Evolutionary conservation across 2,797 vertebrate genomes (phyloP), one percentile per base, ranked within the genome.

Genomic region (Carcharodon carcharias): DNA sequence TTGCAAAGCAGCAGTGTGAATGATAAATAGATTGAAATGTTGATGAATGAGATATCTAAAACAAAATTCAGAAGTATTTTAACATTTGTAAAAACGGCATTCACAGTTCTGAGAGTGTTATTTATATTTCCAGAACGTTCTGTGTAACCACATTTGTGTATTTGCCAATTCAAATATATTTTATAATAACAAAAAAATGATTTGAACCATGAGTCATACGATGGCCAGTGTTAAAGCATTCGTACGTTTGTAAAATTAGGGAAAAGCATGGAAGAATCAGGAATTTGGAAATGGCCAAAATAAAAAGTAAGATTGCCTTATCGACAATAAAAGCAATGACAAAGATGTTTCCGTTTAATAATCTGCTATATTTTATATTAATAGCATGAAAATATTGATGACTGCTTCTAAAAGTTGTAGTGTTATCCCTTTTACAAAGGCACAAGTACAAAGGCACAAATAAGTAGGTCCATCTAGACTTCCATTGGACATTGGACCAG

Each of bases 1-100:
- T n/a, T 35, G 58, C 88, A 61, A 91, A 61, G 56, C 88, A 18
- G 0, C 58, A 61, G 1, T 63, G 12, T 91, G 56, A 91, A 91
- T 61, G 28, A 61, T 91, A 91, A 91, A 91, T 63, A 61, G 31
- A 61, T n/a, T 63, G 88, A 91, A 91, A 61, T 91, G 56, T n/a
- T 91, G 88, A n/a, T 91, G 82, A 50, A 85, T 50, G 35, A 91
- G 31, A 91, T 85, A 9, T 61, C 11, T n/a, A 61, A 40, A 63
- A 91, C 88, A 91, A 91, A 91, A 61, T 91, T n/a, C 58, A 91
- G 54, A 89, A 89, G 87, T 91, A 35, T 63, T 91, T 91, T 61
- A 61, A 91, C 58, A 35, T 61, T 91, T 35, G 28, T 61, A 31
- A 91, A 61, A 91, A 91, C 31, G 14, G 12, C 88, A 61, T 61